A percentile compares a stretch with the other conserved stretches of the same genome.
phyloP scores from a whole-genome alignment of 2,888 invertebrate genomes.

The Andrena chrysosceles region DNA sequence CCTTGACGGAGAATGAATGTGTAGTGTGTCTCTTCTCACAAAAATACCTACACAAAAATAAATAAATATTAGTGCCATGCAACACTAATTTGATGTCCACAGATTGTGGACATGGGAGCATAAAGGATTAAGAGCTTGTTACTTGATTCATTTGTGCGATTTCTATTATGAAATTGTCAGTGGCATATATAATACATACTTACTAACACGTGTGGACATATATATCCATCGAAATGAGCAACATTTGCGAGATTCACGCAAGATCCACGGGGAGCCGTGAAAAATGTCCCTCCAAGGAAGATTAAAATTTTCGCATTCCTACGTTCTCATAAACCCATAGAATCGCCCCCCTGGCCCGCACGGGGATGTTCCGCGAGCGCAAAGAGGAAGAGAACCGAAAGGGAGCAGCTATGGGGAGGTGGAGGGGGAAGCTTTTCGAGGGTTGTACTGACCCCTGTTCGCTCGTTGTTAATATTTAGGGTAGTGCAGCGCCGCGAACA shows the following conservation, averaged over 20 bases:
- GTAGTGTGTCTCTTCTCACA: too few species aligned
- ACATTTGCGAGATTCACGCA: neutral
- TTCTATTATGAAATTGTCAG: too few species aligned
- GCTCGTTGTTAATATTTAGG: conserved; percentile 83
- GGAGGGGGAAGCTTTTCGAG: conserved; percentile 67
- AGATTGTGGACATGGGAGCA: too few species aligned
- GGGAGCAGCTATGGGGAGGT: conserved; percentile 48
- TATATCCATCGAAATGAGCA: neutral
- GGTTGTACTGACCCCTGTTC: conserved; percentile 80
- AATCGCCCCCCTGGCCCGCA: conserved; percentile 26
- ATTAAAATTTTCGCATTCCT: conserved; percentile 55
- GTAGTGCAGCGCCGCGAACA: conserved; percentile 79
- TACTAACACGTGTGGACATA: neutral
- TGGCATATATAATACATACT: too few species aligned
- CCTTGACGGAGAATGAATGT: too few species aligned
- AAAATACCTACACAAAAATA: too few species aligned
- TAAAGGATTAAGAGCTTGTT: too few species aligned
- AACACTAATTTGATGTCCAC: too few species aligned
- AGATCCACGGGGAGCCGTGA: conserved; percentile 3
- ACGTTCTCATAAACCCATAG: conserved; percentile 49
- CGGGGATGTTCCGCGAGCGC: conserved; percentile 48
- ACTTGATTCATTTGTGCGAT: too few species aligned
- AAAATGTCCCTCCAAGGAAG: conserved; percentile 42
- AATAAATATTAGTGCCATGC: too few species aligned
- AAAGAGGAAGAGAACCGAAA: conserved; percentile 52